Evolutionary conservation across 1,140 invertebrate genomes (phyloP), one percentile per base, ranked within the genome.

Genomic region (Andricus grossulariae): DNA sequence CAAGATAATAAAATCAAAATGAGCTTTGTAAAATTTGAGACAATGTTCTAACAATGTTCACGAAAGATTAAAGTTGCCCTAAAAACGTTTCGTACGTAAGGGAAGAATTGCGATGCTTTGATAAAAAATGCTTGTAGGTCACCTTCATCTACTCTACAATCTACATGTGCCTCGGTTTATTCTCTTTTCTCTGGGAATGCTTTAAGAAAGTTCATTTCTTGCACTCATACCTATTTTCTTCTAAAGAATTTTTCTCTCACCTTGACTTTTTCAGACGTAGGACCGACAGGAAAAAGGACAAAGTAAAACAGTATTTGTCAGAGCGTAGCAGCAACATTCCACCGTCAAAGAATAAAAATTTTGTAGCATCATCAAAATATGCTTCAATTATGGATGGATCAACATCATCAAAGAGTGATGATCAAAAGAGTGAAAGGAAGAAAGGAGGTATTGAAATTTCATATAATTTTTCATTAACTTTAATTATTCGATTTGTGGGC

Each of bases 281-380:
- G 25, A 25, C 6, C 5, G 25, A 66, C 12, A 66, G 15, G 60
- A 13, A 32, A 16, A 66, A 66, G 25, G 5, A 66, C 7, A 32
- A 66, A 32, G n/a, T 1, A n/a, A 39, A 66, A 66, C 13, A 45
- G 60, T 66, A n/a, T 45, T n/a, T 66, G n/a, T 45, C 60, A 66
- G 39, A 25, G 15, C 16, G 32, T 5, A 45, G 25, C n/a, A 4
- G 25, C 4, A 66, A 6, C 1, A 45, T 39, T n/a, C 16, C 21
- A 4, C 5, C 60, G 45, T 39, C 25, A 39, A 39, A 25, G 21
- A 16, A 12, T 10, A 66, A 39, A 15, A 66, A 5, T 15, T 66
- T 39, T 15, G 15, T 45, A n/a, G 0, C 12, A 45, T 0, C 15
- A 45, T 16, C 12, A n/a, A n/a, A 66, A 16, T 39, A 66, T 39